These are phyloP conservation scores for Carcharodon carcharias DNA, from an alignment of 2,797 vertebrate genomes.

Conservation along the genomic window DNA sequence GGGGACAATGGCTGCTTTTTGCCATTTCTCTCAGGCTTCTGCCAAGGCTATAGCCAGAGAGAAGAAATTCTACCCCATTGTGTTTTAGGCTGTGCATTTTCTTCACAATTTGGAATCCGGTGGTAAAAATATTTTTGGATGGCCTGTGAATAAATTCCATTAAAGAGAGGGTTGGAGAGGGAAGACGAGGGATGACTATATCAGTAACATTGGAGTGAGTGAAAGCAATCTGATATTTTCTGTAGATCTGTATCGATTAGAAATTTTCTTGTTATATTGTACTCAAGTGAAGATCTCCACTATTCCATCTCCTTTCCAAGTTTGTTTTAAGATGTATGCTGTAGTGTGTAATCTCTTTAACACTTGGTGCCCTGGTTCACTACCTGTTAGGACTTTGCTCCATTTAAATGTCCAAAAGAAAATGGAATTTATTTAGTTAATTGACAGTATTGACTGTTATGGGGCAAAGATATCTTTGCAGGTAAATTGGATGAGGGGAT, in stretches of 20 bases:
- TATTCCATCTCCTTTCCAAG: neutral
- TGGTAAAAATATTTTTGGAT: neutral
- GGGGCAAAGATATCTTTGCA: neutral
- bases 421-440: neutral
- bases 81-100: too few species aligned
- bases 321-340: neutral
- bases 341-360: neutral
- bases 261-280: neutral
- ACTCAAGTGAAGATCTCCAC: neutral
- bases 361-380: neutral
- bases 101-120: neutral
- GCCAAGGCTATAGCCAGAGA: neutral
- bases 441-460: neutral
- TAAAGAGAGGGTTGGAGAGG: neutral
- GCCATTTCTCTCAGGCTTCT: neutral
- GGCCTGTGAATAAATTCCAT: neutral
- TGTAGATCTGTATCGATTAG: too few species aligned
- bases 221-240: neutral
- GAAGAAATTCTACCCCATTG: neutral
- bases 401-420: neutral
- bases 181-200: neutral
- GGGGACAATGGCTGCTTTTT: neutral
- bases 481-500: neutral
- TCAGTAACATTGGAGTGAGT: neutral
- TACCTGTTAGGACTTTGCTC: neutral